A percentile compares a stretch with the other conserved stretches of the same genome.
Evolutionary conservation across 2,797 vertebrate species (phyloP).

Genomic region (Otus scops): DNA sequence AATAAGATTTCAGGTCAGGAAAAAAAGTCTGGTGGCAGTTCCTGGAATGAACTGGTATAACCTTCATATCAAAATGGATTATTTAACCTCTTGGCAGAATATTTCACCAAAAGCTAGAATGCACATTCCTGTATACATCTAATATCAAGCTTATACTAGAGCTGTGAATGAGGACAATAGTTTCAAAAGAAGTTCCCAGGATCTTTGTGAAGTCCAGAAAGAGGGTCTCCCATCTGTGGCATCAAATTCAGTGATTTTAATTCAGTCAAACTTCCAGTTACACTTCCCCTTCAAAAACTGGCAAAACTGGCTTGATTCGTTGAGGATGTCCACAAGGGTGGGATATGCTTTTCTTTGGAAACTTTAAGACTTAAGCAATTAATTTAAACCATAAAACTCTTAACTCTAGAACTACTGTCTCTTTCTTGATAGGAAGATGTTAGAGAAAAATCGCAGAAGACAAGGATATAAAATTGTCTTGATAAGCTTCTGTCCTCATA

Average conservation of each 20-base stretch:
- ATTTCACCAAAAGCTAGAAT: background rate
- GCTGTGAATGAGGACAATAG: background rate
- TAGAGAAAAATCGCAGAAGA: background rate
- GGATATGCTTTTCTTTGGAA: background rate
- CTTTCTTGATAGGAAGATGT: background rate
- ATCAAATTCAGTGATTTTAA: background rate
- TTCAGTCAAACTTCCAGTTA: background rate
- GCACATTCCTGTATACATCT: background rate
- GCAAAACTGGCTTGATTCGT: background rate
- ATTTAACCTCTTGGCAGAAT: background rate
- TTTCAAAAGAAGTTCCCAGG: background rate
- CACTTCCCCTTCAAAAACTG: background rate
- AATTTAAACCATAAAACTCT: background rate
- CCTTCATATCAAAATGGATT: background rate
- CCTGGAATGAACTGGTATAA: background rate
- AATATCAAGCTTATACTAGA: background rate
- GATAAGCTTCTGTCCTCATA: background rate
- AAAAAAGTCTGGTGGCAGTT: background rate
- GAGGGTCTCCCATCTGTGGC: fast-evolving
- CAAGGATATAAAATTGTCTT: background rate
- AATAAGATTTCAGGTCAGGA: background rate
- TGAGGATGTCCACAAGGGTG: background rate
- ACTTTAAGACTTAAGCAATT: background rate
- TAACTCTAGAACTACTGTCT: background rate
- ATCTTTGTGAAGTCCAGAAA: background rate